phyloP scores from a whole-genome alignment of 2,113 vertebrate species.

The Romanogobio albipinnatus region DNA sequence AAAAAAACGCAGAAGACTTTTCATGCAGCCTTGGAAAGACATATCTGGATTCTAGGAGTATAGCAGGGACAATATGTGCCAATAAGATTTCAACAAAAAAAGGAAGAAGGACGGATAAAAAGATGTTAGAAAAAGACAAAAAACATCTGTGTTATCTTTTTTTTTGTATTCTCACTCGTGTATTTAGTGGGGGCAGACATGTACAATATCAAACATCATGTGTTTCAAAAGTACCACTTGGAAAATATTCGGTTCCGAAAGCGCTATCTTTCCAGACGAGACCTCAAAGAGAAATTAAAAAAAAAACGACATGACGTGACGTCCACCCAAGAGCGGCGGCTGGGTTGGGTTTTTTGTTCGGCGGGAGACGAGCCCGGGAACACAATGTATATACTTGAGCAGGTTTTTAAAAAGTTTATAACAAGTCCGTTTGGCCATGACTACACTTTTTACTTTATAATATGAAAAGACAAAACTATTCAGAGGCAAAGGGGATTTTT shows the following conservation, averaged over 20 bases:
- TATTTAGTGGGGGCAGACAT: constrained; percentile 92
- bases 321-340: constrained; percentile 94
- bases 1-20: constrained; percentile 83
- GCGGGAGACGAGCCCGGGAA: constrained; percentile 96
- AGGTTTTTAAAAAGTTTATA: constrained; percentile 99
- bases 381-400: constrained; percentile 99
- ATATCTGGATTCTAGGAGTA: constrained; percentile 85
- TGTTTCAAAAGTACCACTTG: constrained; percentile 94
- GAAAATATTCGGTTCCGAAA: constrained; percentile 90
- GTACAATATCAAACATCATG: constrained; percentile 99
- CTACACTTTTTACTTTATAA: constrained; percentile 99
- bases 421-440: constrained; percentile 99
- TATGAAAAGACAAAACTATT: constrained; percentile 85
- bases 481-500: constrained; percentile 85
- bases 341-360: constrained; percentile 90
- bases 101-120: constrained; percentile 53
- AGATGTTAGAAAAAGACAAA: constrained; percentile 63
- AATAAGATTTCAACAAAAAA: constrained; percentile 68
- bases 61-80: constrained; percentile 91
- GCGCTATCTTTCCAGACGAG: constrained; percentile 91
- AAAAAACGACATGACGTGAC: constrained; percentile 88
- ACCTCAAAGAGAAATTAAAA: constrained; percentile 86
- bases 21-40: constrained; percentile 87
- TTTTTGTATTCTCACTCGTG: constrained; percentile 91
- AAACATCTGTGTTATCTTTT: constrained; percentile 89